phyloP scores from a whole-genome alignment of 2,113 vertebrate species.

The Halichoeres trimaculatus region DNA sequence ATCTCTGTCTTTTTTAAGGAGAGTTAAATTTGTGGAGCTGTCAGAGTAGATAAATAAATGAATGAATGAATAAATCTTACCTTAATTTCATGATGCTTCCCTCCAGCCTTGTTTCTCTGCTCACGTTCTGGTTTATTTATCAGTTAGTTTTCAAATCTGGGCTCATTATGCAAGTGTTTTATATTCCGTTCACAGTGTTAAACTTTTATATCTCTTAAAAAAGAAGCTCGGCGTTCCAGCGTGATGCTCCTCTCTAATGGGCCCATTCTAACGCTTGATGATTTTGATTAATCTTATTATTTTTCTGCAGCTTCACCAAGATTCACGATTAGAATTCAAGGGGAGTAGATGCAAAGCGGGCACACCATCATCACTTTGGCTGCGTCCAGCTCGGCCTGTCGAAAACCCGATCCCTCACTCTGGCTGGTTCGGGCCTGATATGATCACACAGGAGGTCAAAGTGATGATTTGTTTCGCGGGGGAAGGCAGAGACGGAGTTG shows the following conservation, averaged over 20 bases:
- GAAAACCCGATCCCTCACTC: slow-evolving; percentile 22
- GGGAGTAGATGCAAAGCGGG: slow-evolving; percentile 29
- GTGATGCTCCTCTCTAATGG: too few species aligned
- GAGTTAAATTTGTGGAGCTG: too few species aligned
- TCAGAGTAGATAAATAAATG: too few species aligned
- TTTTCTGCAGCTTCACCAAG: background rate
- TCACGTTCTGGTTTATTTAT: background rate
- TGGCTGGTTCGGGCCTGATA: slow-evolving; percentile 30
- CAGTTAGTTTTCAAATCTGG: background rate
- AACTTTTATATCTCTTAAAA: background rate
- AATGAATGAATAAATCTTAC: too few species aligned
- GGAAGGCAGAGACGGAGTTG: slow-evolving; percentile 22
- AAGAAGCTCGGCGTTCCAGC: background rate
- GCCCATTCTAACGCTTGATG: background rate
- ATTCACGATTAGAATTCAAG: slow-evolving; percentile 4
- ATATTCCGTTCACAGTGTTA: background rate
- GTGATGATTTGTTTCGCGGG: slow-evolving; percentile 6
- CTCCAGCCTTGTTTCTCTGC: background rate
- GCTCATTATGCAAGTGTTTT: background rate
- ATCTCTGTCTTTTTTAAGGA: too few species aligned
- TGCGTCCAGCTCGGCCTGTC: background rate
- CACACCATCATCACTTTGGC: background rate
- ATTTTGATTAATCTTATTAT: background rate
- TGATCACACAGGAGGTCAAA: slow-evolving; percentile 42
- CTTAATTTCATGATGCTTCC: background rate